These are phyloP conservation scores for Alligator mississippiensis DNA, from an alignment of 2,113 vertebrate genomes.

Conservation along the genomic window DNA sequence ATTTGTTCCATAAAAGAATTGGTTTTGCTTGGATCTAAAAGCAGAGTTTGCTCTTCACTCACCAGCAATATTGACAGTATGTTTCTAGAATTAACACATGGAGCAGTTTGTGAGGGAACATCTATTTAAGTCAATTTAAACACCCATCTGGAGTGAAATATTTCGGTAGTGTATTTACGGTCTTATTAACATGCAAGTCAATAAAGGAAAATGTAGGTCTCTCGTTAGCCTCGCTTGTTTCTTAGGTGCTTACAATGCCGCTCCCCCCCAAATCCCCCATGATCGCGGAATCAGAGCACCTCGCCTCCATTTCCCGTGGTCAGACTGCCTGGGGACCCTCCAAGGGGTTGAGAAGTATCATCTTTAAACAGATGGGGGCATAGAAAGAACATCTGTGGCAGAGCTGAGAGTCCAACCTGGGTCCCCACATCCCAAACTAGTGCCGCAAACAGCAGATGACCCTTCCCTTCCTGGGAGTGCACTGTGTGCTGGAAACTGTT, in stretches of 20 bases:
- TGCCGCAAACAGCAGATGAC: background rate
- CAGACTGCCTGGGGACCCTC: background rate
- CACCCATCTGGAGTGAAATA: background rate
- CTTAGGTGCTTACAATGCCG: background rate
- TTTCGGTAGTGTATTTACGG: background rate
- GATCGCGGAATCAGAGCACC: slow-evolving; percentile 50
- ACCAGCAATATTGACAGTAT: background rate
- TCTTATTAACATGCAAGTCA: background rate
- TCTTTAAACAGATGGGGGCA: background rate
- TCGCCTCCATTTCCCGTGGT: background rate
- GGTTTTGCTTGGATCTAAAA: background rate
- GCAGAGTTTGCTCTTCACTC: no score
- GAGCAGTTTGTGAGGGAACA: background rate
- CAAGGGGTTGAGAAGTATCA: background rate
- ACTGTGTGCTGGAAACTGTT: background rate
- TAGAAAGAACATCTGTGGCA: slow-evolving; percentile 16
- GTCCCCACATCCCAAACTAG: slow-evolving; percentile 8
- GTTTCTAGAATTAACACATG: background rate
- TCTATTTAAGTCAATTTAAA: background rate
- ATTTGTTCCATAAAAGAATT: background rate
- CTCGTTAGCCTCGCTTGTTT: background rate
- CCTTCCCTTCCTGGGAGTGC: background rate
- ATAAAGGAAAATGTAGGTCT: slow-evolving; percentile 18
- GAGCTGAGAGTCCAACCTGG: slow-evolving; percentile 11
- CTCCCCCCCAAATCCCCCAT: background rate